Conservation (phyloP, 1,140 invertebrate genomes). For the Drosophila sulfurigaster region DNA sequence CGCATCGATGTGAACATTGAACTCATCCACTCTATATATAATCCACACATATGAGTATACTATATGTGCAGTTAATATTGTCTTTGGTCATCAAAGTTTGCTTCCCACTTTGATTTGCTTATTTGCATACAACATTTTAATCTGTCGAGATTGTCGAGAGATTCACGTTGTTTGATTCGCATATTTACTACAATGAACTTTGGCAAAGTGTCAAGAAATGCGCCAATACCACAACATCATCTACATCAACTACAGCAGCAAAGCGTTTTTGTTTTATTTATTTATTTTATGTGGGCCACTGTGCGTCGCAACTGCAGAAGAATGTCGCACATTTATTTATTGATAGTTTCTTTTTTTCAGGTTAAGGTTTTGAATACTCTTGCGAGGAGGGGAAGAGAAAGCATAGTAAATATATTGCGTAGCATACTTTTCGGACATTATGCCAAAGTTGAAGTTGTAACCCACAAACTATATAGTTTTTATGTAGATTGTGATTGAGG, state of each 20-base stretch:
- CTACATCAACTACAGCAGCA: constrained; percentile 12
- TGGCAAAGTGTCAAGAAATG: constrained; percentile 68
- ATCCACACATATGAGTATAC: neutral
- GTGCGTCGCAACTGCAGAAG: constrained; percentile 30
- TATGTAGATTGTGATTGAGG: too few species aligned
- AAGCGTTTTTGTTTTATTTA: constrained; percentile 48
- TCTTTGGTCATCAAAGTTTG: constrained; percentile 5
- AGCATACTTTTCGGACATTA: neutral
- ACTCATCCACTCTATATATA: constrained; percentile 1
- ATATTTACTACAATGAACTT: constrained; percentile 69
- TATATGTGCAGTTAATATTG: neutral
- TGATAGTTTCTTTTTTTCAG: constrained; percentile 46
- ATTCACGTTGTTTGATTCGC: constrained; percentile 33
- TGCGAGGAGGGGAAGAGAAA: neutral
- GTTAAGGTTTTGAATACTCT: constrained; percentile 56
- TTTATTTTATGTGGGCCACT: constrained; percentile 30
- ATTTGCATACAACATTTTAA: constrained; percentile 15
- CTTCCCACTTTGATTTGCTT: constrained; percentile 16
- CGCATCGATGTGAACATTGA: constrained; percentile 8
- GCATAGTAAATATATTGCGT: too few species aligned
- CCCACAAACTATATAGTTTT: neutral
- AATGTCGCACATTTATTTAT: constrained; percentile 38
- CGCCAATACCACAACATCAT: constrained; percentile 2
- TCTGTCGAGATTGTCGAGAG: neutral
- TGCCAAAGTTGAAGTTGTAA: neutral